A percentile compares a stretch with the other conserved stretches of the same genome.
These are phyloP conservation scores for Tachysurus fulvidraco DNA, from an alignment of 2,113 vertebrate species.

Conservation along the genomic window DNA sequence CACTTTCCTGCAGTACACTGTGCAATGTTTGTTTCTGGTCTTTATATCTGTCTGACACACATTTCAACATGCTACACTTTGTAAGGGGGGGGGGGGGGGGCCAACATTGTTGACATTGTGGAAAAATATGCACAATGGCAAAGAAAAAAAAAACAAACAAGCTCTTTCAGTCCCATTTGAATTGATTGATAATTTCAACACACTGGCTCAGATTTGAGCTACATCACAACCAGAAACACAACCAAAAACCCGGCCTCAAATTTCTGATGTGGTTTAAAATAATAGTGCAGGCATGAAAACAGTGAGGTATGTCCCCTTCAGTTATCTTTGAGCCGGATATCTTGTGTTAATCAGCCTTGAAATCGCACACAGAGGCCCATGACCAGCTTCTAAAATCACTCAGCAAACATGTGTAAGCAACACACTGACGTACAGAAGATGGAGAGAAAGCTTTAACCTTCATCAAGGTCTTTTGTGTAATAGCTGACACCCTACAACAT, in stretches of 20 bases:
- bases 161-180: background rate
- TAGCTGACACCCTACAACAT: background rate
- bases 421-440: background rate
- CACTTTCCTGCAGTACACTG: background rate
- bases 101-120: too few relatives aligned
- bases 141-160: too few relatives aligned
- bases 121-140: background rate
- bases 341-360: background rate
- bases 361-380: background rate
- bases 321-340: background rate
- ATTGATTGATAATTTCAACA: background rate
- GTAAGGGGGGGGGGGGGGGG: too few relatives aligned
- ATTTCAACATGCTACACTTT: background rate
- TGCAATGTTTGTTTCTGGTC: background rate
- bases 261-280: background rate
- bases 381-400: background rate
- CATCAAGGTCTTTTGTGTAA: too few relatives aligned
- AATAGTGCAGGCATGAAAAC: background rate
- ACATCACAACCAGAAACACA: background rate
- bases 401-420: background rate
- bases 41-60: conserved; percentile 14
- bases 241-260: background rate
- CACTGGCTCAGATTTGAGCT: background rate
- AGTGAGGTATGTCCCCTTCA: background rate
- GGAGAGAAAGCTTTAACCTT: background rate